A percentile compares a stretch with the other conserved stretches of the same genome.
These are phyloP conservation scores for Scalopus aquaticus DNA, from an alignment of 2,113 vertebrate species.

Conservation along the genomic window DNA sequence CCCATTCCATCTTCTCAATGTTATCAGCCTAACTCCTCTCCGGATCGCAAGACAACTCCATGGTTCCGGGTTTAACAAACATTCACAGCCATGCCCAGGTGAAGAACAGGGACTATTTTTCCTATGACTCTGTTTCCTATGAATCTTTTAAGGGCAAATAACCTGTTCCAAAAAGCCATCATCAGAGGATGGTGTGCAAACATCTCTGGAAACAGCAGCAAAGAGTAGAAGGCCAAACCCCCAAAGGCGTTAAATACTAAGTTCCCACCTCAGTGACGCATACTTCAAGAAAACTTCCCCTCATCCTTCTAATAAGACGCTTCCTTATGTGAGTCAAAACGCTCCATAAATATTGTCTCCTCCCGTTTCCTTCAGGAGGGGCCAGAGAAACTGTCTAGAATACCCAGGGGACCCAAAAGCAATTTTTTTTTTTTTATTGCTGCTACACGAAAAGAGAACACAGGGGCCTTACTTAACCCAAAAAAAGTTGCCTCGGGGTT, in stretches of 20 bases:
- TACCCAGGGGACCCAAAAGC: not conserved
- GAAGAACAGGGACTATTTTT: not conserved
- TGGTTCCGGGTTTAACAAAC: not conserved
- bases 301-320: no score
- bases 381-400: not conserved
- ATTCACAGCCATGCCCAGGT: not conserved
- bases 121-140: not conserved
- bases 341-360: not conserved
- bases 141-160: not conserved
- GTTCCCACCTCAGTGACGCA: not conserved
- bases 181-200: not conserved
- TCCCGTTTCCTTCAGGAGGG: not conserved
- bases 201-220: not conserved
- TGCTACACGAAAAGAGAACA: not conserved
- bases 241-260: not conserved
- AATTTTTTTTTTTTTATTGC: not conserved
- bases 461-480: not conserved
- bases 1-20: not conserved
- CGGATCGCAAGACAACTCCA: not conserved
- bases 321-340: not conserved
- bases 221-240: not conserved
- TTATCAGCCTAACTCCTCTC: not conserved
- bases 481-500: not conserved
- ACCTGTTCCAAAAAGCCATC: not conserved
- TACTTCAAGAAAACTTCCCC: not conserved